Percentiles rank a stretch among this genome's conserved stretches.
Evolutionary conservation across 2,888 invertebrate species (phyloP).

Genomic region (Eremobia ochroleuca): DNA sequence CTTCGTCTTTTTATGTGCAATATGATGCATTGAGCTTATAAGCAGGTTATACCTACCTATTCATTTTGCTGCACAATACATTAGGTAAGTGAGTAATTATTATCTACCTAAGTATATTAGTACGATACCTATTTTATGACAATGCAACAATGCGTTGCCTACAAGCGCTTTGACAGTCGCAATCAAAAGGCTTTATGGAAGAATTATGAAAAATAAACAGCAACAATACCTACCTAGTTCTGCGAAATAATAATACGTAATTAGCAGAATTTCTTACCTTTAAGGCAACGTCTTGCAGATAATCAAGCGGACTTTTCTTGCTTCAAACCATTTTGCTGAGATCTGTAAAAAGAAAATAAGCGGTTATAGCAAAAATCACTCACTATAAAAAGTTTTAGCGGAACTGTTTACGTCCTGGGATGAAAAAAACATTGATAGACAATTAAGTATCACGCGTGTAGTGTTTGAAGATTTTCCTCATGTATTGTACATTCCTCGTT

Average conservation of each 20-base stretch:
- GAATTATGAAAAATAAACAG: background rate
- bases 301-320: slow-evolving; percentile 64
- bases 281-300: slow-evolving; percentile 80
- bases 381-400: background rate
- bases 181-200: slow-evolving; percentile 17
- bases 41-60: background rate
- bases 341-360: slow-evolving; percentile 80
- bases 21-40: slow-evolving; percentile 1
- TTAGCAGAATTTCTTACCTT: slow-evolving; percentile 75
- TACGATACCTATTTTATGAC: background rate
- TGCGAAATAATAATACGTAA: too few relatives aligned
- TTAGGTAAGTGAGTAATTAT: background rate
- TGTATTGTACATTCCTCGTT: background rate
- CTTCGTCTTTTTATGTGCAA: slow-evolving; percentile 2
- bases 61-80: background rate
- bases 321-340: slow-evolving; percentile 86
- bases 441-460: background rate
- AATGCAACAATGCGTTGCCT: background rate
- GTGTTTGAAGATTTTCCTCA: background rate
- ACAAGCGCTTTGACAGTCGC: background rate
- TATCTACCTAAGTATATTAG: background rate
- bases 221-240: background rate
- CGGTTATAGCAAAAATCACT: background rate
- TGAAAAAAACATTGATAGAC: too few relatives aligned
- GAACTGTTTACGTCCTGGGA: background rate